These are phyloP conservation scores for Cerceris rybyensis DNA, from an alignment of 2,888 invertebrate genomes.

Conservation along the genomic window DNA sequence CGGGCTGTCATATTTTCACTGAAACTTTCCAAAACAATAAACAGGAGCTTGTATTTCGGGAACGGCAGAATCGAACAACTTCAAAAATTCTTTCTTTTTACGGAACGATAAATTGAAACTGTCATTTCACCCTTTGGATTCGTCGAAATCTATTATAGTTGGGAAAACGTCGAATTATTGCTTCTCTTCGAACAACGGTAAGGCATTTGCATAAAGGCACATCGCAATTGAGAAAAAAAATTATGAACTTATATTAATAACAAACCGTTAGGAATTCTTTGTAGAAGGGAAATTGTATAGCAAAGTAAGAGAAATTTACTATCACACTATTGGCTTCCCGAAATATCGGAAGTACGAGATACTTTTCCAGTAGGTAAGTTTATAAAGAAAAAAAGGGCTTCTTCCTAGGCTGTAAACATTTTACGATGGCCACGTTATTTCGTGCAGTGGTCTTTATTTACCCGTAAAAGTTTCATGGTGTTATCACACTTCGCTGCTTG, in stretches of 20 bases:
- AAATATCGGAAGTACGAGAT: constrained; percentile 39
- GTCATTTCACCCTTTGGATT: too few species aligned
- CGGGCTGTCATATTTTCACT: too few species aligned
- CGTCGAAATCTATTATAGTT: too few species aligned
- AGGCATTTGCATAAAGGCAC: constrained; percentile 12
- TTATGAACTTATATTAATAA: background rate
- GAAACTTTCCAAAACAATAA: too few species aligned
- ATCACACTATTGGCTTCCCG: constrained; percentile 34
- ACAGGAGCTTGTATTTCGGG: too few species aligned
- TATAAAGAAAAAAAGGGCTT: constrained; percentile 36
- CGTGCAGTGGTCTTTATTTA: constrained; percentile 65
- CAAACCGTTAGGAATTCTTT: background rate
- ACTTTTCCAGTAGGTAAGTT: constrained; percentile 37
- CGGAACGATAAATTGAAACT: too few species aligned
- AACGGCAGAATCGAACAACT: too few species aligned
- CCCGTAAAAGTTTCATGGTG: constrained; percentile 66
- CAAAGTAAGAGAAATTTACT: constrained; percentile 20
- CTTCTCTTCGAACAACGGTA: background rate
- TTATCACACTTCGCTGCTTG: constrained; percentile 62
- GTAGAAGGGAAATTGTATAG: background rate
- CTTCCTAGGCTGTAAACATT: constrained; percentile 56
- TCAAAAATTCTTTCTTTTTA: too few species aligned
- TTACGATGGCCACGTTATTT: constrained; percentile 65
- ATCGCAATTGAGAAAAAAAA: background rate
- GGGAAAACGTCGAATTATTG: too few species aligned